phyloP scores from a whole-genome alignment of 2,888 invertebrate genomes.

The Melipona beecheii region DNA sequence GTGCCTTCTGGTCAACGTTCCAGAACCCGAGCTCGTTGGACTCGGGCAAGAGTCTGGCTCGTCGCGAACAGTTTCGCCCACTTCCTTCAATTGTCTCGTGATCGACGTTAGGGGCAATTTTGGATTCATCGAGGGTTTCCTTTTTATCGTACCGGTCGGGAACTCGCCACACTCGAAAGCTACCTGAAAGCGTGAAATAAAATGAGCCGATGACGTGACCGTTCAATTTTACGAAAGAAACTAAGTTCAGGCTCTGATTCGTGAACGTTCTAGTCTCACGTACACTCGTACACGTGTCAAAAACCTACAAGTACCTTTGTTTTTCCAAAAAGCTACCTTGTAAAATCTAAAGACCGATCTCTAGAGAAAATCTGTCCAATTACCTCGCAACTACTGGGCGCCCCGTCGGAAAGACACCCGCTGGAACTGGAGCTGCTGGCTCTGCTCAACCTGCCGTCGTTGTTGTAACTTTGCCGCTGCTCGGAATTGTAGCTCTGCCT shows the following conservation, averaged over 20 bases:
- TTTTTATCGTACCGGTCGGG: slow-evolving; percentile 92
- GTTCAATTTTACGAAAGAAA: no score
- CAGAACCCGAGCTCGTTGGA: slow-evolving; percentile 83
- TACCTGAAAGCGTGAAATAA: slow-evolving; percentile 68
- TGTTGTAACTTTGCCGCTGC: slow-evolving; percentile 82
- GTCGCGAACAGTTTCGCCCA: slow-evolving; percentile 89
- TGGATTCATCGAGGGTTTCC: slow-evolving; percentile 96
- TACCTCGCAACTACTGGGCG: slow-evolving; percentile 89
- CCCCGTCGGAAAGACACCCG: slow-evolving; percentile 93
- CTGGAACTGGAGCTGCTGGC: slow-evolving; percentile 94
- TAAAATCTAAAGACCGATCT: neutral
- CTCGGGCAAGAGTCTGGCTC: slow-evolving; percentile 85
- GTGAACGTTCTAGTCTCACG: no score
- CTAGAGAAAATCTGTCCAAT: slow-evolving; percentile 80
- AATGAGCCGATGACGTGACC: neutral
- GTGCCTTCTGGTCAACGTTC: slow-evolving; percentile 87
- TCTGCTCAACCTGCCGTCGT: slow-evolving; percentile 88
- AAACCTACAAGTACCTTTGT: no score
- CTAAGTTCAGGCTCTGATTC: no score
- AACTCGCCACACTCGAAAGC: slow-evolving; percentile 83
- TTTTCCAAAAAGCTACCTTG: no score
- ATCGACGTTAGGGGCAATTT: slow-evolving; percentile 96
- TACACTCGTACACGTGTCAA: no score
- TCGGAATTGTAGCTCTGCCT: slow-evolving; percentile 77
- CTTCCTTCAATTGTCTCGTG: slow-evolving; percentile 95